phyloP scores from a whole-genome alignment of 1,140 invertebrate species.

The Orius laevigatus region DNA sequence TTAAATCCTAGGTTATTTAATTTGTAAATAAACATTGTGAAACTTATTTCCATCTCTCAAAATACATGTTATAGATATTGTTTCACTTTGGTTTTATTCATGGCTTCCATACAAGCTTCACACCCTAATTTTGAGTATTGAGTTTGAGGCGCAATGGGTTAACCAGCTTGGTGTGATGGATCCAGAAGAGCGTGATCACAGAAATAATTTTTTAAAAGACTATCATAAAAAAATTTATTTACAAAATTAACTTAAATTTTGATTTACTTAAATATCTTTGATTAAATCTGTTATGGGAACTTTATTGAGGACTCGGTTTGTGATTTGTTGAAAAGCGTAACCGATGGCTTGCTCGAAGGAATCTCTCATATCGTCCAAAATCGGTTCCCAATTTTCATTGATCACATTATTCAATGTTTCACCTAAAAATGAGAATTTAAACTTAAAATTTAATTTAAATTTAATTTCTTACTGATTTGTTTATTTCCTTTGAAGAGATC shows the following conservation, averaged over 20 bases:
- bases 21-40: no score
- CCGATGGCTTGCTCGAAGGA: conserved; percentile 8
- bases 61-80: no score
- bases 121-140: no score
- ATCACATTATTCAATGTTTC: conserved; percentile 2
- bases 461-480: conserved; percentile 1
- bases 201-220: no score
- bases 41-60: no score
- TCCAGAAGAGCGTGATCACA: no score
- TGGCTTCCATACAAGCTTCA: no score
- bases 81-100: no score
- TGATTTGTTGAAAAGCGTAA: conserved; percentile 9
- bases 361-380: conserved; percentile 8
- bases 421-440: conserved; percentile 6
- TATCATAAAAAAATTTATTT: not conserved
- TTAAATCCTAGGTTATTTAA: no score
- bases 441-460: no score
- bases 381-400: conserved; percentile 7
- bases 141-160: no score
- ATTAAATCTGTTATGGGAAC: conserved; percentile 2
- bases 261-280: conserved; percentile 2
- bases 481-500: conserved; percentile 4
- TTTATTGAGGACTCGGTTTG: conserved; percentile 6
- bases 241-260: not conserved
- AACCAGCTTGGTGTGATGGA: no score